phyloP scores from a whole-genome alignment of 2,113 vertebrate species.

The Rhineura floridana region DNA sequence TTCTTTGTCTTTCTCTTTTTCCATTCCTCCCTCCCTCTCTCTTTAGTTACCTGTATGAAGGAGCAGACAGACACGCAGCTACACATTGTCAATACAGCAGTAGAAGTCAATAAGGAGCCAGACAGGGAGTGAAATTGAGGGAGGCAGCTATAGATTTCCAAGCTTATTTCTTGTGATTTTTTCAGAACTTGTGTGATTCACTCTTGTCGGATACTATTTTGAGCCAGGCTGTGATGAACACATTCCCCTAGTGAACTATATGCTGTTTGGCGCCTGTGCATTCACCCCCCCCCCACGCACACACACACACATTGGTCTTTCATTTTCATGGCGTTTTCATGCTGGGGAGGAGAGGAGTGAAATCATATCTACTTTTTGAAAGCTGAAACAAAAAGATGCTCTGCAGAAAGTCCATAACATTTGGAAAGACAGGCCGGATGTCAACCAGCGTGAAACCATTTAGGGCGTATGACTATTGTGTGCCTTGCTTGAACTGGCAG shows the following conservation, averaged over 20 bases:
- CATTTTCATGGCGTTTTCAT: conserved; percentile 29
- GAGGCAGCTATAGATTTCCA: conserved; percentile 79
- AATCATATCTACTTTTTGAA: neutral
- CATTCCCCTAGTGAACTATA: conserved; percentile 62
- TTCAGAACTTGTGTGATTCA: conserved; percentile 73
- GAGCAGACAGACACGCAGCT: conserved; percentile 59
- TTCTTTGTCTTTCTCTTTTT: neutral
- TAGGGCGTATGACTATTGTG: neutral
- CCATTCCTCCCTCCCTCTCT: neutral
- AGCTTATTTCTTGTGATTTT: conserved; percentile 76
- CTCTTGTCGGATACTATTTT: conserved; percentile 77
- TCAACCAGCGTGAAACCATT: neutral
- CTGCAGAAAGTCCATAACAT: conserved; percentile 13
- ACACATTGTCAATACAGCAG: conserved; percentile 62
- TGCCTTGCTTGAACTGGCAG: neutral
- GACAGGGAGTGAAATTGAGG: conserved; percentile 72
- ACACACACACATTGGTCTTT: conserved; percentile 35
- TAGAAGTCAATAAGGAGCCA: conserved; percentile 74
- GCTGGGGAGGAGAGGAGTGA: conserved; percentile 6
- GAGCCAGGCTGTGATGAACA: conserved; percentile 68
- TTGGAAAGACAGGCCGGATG: neutral
- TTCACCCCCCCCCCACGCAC: conserved; percentile 41
- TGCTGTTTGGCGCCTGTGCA: conserved; percentile 52
- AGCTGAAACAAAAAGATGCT: neutral
- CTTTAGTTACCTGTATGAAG: conserved; percentile 57